Evolutionary conservation across 2,113 vertebrate species (phyloP).

Genomic region (Athene cunicularia): DNA sequence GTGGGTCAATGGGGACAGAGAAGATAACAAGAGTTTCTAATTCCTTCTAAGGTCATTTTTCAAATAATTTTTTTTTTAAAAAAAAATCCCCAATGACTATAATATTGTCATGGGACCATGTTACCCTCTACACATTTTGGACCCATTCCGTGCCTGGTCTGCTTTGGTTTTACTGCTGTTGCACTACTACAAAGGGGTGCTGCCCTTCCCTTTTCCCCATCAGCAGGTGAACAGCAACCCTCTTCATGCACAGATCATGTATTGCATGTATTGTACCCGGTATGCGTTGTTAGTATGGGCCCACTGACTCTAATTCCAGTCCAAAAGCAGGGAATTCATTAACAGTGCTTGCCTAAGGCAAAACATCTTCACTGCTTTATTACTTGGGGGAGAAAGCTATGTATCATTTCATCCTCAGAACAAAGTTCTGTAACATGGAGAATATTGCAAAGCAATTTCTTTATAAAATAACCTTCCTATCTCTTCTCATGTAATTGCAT

Average conservation of each 20-base stretch:
- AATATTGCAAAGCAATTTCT: background rate
- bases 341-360: background rate
- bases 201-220: background rate
- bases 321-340: background rate
- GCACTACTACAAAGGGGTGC: no score
- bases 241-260: background rate
- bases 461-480: background rate
- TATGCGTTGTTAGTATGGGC: background rate
- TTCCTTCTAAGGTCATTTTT: background rate
- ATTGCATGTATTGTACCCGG: rapidly evolving
- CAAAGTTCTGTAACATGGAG: background rate
- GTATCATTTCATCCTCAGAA: background rate
- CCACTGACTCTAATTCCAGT: background rate
- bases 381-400: background rate
- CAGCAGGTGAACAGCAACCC: background rate
- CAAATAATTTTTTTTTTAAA: background rate
- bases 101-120: rapidly evolving
- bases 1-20: background rate
- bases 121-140: background rate
- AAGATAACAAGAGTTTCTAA: background rate
- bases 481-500: background rate
- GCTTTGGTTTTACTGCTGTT: background rate
- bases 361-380: background rate
- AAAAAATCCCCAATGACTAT: background rate
- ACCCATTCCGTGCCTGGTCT: background rate